Evolutionary conservation across 2,797 vertebrate species (phyloP).

Genomic region (Bovichtus variegatus): DNA sequence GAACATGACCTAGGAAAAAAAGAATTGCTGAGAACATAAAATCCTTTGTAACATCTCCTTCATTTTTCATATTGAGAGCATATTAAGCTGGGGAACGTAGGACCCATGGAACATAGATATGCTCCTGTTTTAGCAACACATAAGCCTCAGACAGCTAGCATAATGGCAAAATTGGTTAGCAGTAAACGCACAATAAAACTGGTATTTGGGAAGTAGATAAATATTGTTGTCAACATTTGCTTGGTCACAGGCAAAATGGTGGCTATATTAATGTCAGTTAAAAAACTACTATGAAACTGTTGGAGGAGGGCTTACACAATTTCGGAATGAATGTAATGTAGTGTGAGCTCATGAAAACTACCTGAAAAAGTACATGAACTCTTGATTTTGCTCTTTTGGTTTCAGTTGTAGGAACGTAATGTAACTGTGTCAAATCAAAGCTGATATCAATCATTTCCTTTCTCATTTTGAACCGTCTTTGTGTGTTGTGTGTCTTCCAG

Average conservation of each 20-base stretch:
- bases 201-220: neutral
- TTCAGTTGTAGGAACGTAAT: neutral
- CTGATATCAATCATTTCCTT: neutral
- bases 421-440: neutral
- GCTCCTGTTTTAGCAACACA: neutral
- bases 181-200: no score
- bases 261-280: neutral
- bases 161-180: neutral
- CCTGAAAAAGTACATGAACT: constrained; percentile 32
- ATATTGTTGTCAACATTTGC: neutral
- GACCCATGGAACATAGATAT: no score
- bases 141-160: neutral
- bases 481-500: constrained; percentile 57
- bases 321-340: neutral
- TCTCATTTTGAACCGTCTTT: neutral
- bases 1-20: no score
- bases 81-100: no score
- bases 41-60: no score
- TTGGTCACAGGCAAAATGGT: neutral
- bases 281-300: neutral
- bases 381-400: constrained; percentile 7
- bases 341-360: neutral
- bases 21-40: no score
- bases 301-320: no score
- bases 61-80: no score